Base-by-base conservation (phyloP, 2,888 invertebrate genomes). In the Hyposoter dolosus region DNA sequence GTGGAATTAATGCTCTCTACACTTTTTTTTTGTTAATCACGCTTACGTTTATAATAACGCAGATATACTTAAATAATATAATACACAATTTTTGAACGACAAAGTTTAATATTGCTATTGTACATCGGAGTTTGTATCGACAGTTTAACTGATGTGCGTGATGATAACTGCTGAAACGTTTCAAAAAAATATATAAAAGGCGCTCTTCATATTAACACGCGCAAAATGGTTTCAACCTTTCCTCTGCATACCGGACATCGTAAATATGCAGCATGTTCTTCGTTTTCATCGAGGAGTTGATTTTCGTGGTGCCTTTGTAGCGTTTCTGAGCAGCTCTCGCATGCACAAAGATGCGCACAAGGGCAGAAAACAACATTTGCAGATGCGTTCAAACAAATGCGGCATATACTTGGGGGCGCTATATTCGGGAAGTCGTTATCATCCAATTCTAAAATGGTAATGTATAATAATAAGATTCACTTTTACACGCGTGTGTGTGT, bases 271-370 rank as follows among this genome's bases (percentile, higher is more conserved):
- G 53, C 19, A 53, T 53, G 9, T 53, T 6, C 19, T 5, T 53
- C 53, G 9, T 53, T 19, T 50, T n/a, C 50, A 53, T 47, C 47
- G 47, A 53, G 53, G 53, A 53, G 53, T 2, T 19, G 19, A 53
- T 53, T 19, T 53, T 53, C 53, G 9, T 53, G 53, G 7, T 53
- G 53, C 19, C 53, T 47, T 47, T 53, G 19, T 15, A 53, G 6
- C 17, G 53, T 9, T 19, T 53, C 53, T 4, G 53, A n/a, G 9
- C 53, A 53, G 6, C 53, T 5, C 9, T 19, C 19, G 19, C 53
- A 53, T 53, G 53, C 53, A 53, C 53, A 53, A 53, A 53, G 53
- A 53, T 53, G 53, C 53, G n/a, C 53, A 9, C 53, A 53, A 19
- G 53, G 53, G 53, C 19, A 19, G n/a, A 53, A 53, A 53, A 53